Evolutionary conservation across 2,797 vertebrate genomes (phyloP).

Genomic region (Coilia nasus): DNA sequence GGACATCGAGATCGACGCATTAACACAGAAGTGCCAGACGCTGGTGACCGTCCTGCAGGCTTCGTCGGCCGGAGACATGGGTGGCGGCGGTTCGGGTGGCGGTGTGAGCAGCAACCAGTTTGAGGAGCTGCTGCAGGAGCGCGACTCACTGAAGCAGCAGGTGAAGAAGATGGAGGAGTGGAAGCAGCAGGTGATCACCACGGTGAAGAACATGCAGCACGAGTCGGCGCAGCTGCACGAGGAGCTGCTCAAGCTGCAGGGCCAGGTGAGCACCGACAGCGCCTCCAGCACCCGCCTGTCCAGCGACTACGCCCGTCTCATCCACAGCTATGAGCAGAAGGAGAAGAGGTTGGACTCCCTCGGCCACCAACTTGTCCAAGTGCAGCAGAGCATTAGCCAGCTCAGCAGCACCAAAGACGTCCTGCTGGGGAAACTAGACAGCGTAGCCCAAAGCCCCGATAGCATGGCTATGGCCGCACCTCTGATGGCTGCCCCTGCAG

Average conservation of each 20-base stretch:
- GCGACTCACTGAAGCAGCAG: conserved; percentile 93
- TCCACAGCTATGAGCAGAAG: conserved; percentile 94
- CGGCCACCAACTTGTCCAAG: conserved; percentile 88
- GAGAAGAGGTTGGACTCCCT: conserved; percentile 86
- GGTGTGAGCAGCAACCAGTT: conserved; percentile 96
- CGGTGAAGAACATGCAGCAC: conserved; percentile 96
- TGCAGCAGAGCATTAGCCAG: conserved; percentile 91
- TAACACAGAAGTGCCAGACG: conserved; percentile 97
- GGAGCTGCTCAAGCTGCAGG: conserved; percentile 88
- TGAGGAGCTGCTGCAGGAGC: conserved; percentile 92
- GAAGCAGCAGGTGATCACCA: conserved; percentile 98
- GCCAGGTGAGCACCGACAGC: conserved; percentile 85
- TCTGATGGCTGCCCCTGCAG: conserved; percentile 40
- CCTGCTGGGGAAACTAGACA: conserved; percentile 87
- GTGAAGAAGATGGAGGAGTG: conserved; percentile 99
- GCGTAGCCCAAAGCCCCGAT: conserved; percentile 71
- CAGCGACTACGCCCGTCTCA: conserved; percentile 86
- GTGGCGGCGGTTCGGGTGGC: conserved; percentile 57
- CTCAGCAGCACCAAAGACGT: conserved; percentile 89
- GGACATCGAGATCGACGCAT: conserved; percentile 96
- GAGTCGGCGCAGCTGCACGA: conserved; percentile 95
- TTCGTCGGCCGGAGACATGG: conserved; percentile 50
- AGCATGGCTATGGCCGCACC: background rate
- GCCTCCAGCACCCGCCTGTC: conserved; percentile 89
- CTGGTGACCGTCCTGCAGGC: conserved; percentile 89